Base-by-base conservation (phyloP, 2,888 invertebrate genomes). In the Meghimatium bilineatum region DNA sequence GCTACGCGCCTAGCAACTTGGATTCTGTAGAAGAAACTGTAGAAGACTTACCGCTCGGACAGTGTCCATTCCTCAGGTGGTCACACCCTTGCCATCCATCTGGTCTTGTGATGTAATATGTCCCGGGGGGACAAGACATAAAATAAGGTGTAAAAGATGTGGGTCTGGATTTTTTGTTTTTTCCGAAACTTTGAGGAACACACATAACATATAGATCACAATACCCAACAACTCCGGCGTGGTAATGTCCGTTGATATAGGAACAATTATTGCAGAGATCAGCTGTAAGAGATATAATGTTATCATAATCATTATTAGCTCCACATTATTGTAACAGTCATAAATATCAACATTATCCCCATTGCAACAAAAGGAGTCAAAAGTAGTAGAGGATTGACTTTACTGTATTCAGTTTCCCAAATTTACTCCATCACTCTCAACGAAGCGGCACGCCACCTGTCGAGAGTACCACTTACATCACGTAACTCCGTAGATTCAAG, bases 141-240 rank as follows among this genome's bases (percentile, higher is more conserved):
- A 86, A 38, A 26, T 38, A 63, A n/a, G 86, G 84, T 12, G 29
- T 34, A 56, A 67, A 84, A 26, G 23, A 26, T 56, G 3, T 6
- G 0, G 44, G 74, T 26, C 71, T 63, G 56, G 23, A 0, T 26
- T 63, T 36, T n/a, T 66, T 36, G 36, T 71, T 38, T 26, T 36
- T 36, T 10, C 38, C 26, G 14, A 5, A 17, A 3, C 67, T 34
- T 10, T 44, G 44, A n/a, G 85, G 84, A n/a, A 76, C 38, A 60
- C 87, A 87, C n/a, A 66, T 63, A 20, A 87, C 87, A 56, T 66
- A 87, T 63, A 87, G 66, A 79, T 87, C 86, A 44, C 86, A 87
- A 23, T 86, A 80, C 12, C 82, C 82, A 17, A 63, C 36, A 29
- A 87, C 86, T 1, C 83, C 82, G 12, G 86, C 82, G 69, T 86